A percentile compares a stretch with the other conserved stretches of the same genome.
These are phyloP conservation scores for Podarcis raffonei DNA, from an alignment of 2,113 vertebrate species.

Conservation along the genomic window DNA sequence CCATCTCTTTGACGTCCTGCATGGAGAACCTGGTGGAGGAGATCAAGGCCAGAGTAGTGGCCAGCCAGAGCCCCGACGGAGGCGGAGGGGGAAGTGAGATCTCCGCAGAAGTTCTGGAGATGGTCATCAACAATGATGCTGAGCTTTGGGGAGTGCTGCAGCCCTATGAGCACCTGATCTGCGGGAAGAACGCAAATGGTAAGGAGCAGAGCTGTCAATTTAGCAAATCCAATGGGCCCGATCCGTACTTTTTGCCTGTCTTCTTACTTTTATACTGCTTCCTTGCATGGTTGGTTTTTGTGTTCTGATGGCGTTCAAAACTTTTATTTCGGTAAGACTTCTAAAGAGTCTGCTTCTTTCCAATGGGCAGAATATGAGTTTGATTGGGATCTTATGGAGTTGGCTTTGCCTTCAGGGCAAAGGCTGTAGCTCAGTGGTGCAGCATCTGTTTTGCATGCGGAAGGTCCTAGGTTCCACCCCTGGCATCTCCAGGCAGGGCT, in stretches of 20 bases:
- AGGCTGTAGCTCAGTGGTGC: too few relatives aligned
- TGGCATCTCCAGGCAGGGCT: too few relatives aligned
- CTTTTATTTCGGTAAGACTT: neutral
- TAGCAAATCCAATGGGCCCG: neutral
- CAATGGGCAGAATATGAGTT: neutral
- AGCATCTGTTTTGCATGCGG: too few relatives aligned
- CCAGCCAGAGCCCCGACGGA: conserved; percentile 83
- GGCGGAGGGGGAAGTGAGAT: conserved; percentile 73
- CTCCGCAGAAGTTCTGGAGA: conserved; percentile 86
- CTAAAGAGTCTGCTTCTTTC: neutral
- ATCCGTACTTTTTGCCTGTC: neutral
- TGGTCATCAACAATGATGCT: conserved; percentile 94
- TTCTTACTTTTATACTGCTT: neutral
- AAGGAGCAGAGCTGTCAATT: conserved; percentile 42
- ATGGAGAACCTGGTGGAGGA: conserved; percentile 94
- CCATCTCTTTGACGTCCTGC: conserved; percentile 90
- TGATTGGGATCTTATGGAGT: too few relatives aligned
- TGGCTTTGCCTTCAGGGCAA: too few relatives aligned
- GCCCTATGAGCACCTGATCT: conserved; percentile 95
- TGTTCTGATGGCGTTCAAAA: neutral
- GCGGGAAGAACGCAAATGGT: conserved; percentile 97
- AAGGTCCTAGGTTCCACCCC: too few relatives aligned
- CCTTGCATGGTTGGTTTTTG: neutral
- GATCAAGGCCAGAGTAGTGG: conserved; percentile 84
- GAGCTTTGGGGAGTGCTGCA: conserved; percentile 98